Evolutionary conservation across 64 coral and sea anemone genomes (phyloP).

Genomic region (Trachythela sp.): DNA sequence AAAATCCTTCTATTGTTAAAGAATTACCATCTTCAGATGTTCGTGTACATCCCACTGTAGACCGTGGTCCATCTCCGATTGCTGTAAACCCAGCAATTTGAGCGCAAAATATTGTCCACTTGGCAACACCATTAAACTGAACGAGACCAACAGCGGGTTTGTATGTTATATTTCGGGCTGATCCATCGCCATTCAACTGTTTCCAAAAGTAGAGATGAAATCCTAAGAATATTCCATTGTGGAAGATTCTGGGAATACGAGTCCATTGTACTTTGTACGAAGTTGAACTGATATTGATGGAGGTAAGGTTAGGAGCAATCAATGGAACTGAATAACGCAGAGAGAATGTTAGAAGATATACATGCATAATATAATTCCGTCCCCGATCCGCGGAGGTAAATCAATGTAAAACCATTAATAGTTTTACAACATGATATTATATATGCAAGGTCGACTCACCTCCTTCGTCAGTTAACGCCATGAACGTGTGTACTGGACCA

Average conservation of each 20-base stretch:
- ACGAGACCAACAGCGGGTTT: neutral
- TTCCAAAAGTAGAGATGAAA: neutral
- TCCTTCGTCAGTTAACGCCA: neutral
- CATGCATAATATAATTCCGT: too few species aligned
- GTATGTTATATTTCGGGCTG: neutral
- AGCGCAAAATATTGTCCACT: neutral
- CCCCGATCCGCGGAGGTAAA: too few species aligned
- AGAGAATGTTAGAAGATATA: too few species aligned
- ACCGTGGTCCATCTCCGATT: neutral
- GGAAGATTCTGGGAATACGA: neutral
- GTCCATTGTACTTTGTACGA: neutral
- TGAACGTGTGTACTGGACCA: neutral
- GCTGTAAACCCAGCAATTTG: neutral
- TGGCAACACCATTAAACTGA: neutral
- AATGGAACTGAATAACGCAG: neutral
- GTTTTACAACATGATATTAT: too few species aligned
- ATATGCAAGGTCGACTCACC: neutral
- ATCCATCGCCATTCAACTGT: neutral
- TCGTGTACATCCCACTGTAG: neutral
- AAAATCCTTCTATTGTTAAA: too few species aligned
- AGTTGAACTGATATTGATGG: neutral
- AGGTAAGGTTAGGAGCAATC: neutral
- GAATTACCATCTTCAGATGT: neutral
- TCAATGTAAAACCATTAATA: too few species aligned
- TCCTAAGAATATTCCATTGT: neutral